phyloP scores from a whole-genome alignment of 2,888 invertebrate genomes.

The Platycheirus rosarum region DNA sequence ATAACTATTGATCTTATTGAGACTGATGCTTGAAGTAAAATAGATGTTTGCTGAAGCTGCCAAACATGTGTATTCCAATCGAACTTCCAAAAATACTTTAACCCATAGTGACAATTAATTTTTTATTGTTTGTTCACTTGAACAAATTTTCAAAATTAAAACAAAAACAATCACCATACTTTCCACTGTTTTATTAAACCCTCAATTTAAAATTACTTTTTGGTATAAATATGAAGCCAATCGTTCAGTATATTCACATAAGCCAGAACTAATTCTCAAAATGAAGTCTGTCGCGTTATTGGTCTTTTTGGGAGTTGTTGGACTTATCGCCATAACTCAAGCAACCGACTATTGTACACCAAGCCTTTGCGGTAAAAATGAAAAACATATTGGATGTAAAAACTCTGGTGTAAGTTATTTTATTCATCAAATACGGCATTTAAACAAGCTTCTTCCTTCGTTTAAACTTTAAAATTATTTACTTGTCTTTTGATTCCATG shows the following conservation, averaged over 20 bases:
- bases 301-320: not conserved
- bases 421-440: no score
- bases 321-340: not conserved
- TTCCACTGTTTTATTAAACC: no score
- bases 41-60: no score
- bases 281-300: conserved; percentile 1
- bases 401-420: conserved; percentile 8
- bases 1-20: no score
- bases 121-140: no score
- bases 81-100: no score
- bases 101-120: no score
- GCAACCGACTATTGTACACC: not conserved
- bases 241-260: no score
- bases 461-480: not conserved
- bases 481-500: not conserved
- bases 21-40: no score
- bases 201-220: not conserved
- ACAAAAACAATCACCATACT: not conserved
- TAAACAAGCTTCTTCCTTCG: not conserved
- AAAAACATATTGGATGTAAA: not conserved
- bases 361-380: not conserved
- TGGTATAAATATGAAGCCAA: not conserved
- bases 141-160: no score
- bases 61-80: no score
- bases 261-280: not conserved